Base-by-base conservation (phyloP, 2,888 invertebrate species). In the Meghimatium bilineatum region DNA sequence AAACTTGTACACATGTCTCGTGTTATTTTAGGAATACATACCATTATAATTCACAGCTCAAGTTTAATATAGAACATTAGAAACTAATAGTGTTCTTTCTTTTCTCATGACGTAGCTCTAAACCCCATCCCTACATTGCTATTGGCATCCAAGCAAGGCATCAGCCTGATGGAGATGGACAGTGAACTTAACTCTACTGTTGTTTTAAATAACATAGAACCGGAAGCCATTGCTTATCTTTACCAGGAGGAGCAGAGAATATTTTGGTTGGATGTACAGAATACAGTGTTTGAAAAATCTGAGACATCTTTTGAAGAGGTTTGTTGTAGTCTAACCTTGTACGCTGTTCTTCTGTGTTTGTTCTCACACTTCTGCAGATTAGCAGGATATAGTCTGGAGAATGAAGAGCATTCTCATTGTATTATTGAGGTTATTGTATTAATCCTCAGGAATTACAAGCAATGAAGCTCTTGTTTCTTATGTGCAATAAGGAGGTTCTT, bases 111-210 rank as follows among this genome's bases (percentile, higher is more conserved):
- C 85, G 26, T 90, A 86, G 95, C 95, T 84, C 96, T 97, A 89
- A 95, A 95, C 86, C 97, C 97, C 0, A 95, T 97, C 60, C 98
- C 98, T 0, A 96, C 95, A 89, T 94, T 98, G 0, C 94, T 98
- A 86, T 94, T 97, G 6, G 96, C 97, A 0, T 96, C 88, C 12
- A 86, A 86, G 44, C 85, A 87, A 26, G 86, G 86, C 12, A 82
- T 92, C 44, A 63, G 78, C 23, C 69, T 90, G 10, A 88, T 88
- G 17, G 91, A 92, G 79, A 89, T 90, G 38, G 91, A 91, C 80
- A 86, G 87, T 29, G 87, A 88, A 69, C 87, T 88, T 8, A 87
- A 84, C 76, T 88, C 89, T 8, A 85, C 88, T 32, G 82, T 86
- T 78, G 86, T 89, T 72, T 86, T 89, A 80, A 85, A 88, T n/a